These are phyloP conservation scores for Acanthosepion pharaonis DNA, from an alignment of 2,888 invertebrate genomes.

Conservation along the genomic window DNA sequence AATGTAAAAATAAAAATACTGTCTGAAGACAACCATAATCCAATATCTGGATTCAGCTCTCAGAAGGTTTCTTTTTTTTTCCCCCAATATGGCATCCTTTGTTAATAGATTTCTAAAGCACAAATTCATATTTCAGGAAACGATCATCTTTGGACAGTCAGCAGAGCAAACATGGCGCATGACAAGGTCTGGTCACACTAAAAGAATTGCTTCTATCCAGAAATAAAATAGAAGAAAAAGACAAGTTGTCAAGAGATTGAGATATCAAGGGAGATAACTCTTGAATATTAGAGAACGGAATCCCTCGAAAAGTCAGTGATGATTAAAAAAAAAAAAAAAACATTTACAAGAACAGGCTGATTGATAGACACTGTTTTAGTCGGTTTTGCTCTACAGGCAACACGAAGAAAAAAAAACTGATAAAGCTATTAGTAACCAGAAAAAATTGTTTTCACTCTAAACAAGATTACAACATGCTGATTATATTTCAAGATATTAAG, in stretches of 20 bases:
- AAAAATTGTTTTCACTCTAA: not conserved
- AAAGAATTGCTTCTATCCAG: not conserved
- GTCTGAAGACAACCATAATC: no score
- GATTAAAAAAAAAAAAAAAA: not conserved
- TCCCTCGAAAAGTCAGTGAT: not conserved
- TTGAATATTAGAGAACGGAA: not conserved
- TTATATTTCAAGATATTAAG: not conserved
- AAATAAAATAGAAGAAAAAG: not conserved
- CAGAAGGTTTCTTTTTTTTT: not conserved
- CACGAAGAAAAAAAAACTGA: not conserved
- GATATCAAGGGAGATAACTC: not conserved
- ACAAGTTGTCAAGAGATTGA: not conserved
- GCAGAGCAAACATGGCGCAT: slow-evolving; percentile 4
- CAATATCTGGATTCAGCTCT: not conserved
- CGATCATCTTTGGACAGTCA: not conserved
- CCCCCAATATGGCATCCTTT: not conserved
- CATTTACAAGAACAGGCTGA: not conserved
- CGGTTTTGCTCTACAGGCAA: not conserved
- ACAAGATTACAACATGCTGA: not conserved
- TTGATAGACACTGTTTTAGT: not conserved
- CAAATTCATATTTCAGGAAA: not conserved
- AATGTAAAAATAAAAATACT: no score
- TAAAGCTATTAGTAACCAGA: not conserved
- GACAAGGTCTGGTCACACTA: not conserved
- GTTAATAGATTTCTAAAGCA: not conserved